phyloP scores from a whole-genome alignment of 2,888 invertebrate genomes.

The Tromatobia lineatoria region DNA sequence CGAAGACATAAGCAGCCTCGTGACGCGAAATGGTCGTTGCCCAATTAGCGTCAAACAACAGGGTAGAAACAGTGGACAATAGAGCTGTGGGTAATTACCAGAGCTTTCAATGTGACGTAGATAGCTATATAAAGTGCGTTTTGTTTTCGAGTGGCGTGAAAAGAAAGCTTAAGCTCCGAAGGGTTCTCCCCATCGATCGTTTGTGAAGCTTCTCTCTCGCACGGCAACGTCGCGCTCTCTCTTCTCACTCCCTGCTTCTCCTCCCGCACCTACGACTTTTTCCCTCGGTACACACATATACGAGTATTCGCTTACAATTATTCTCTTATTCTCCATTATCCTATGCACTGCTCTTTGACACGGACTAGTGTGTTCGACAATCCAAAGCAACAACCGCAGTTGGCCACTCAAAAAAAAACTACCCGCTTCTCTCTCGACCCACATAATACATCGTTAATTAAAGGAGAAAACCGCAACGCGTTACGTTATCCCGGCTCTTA shows the following conservation, averaged over 20 bases:
- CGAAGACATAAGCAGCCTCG: no score
- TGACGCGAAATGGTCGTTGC: not conserved
- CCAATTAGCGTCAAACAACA: not conserved
- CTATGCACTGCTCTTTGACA: conserved; percentile 54
- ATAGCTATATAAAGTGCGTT: conserved; percentile 4
- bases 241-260: conserved; percentile 37
- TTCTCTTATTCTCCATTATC: conserved; percentile 64
- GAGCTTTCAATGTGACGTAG: not conserved
- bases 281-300: conserved; percentile 6
- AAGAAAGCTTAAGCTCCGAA: conserved; percentile 61
- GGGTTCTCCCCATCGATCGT: conserved; percentile 79
- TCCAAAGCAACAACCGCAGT: not conserved
- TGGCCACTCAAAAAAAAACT: not conserved
- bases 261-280: not conserved
- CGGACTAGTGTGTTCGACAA: conserved; percentile 19
- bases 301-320: conserved; percentile 17
- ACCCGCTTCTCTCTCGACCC: conserved; percentile 56
- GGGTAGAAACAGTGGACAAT: not conserved
- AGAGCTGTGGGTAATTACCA: not conserved
- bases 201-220: conserved; percentile 60
- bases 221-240: conserved; percentile 64
- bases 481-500: conserved; percentile 23
- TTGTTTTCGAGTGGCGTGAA: conserved; percentile 18
- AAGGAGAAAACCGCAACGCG: conserved; percentile 58
- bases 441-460: conserved; percentile 68